Base-by-base conservation (phyloP, 2,797 vertebrate species). In the Melanotaenia pygmaea region DNA sequence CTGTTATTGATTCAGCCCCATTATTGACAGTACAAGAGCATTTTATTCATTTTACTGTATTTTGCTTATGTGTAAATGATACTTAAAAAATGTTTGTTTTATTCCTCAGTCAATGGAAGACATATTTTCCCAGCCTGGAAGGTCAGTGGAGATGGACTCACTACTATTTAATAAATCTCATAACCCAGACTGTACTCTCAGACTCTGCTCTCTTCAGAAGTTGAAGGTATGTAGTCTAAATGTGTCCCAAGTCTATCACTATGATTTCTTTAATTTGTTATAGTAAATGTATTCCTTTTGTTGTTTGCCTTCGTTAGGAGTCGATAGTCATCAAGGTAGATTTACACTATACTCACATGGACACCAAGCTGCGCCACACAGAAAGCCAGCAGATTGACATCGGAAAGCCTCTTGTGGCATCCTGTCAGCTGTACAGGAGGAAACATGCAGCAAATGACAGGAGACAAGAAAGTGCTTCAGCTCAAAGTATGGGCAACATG, bases 161-260 rank as follows among this genome's bases (percentile, higher is more conserved):
- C 88, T 96, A 12, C 79, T 96, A 0, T 67, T 92, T 7, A 91
- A 67, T 54, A 81, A 83, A 20, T 76, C 60, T 58, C 76, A 93
- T 35, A 90, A 90, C 60, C 76, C 91, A 20, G 95, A 96, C 83
- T 93, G 90, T 0, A 75, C 88, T 67, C 71, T 97, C 28, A 91
- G 93, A 72, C 93, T 97, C 40, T 94, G 93, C 20, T 92, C 90
- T 71, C 94, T 97, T 56, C 96, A 97, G 82, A 96, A 91, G 74
- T 93, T 96, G 5, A 90, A 94, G 95, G 96, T 97, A 92, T 38
- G 77, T 16, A 35, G 1, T 72, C 13, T 14, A 0, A 6, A 75
- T 43, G 7, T 60, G 30, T 43, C 13, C 13, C 0, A 0, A 11
- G 56, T 77, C 5, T 73, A 20, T 56, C 35, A 14, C 12, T n/a